Evolutionary conservation across 37 sponge, comb jelly and placozoan genomes (phyloP).

Genomic region (Chondrilla cf. caribensis): DNA sequence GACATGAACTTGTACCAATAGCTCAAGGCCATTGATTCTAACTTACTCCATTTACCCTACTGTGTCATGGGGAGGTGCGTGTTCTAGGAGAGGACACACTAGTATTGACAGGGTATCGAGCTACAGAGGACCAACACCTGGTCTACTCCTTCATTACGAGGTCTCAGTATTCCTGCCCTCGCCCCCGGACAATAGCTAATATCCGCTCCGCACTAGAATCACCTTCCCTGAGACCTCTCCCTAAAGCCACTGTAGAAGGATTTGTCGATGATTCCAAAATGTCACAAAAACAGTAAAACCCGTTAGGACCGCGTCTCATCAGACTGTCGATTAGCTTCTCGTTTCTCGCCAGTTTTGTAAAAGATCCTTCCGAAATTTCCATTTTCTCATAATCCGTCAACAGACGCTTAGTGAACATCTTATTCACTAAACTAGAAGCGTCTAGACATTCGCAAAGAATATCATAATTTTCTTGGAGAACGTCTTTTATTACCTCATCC

Average conservation of each 20-base stretch:
- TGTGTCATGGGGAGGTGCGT: no score
- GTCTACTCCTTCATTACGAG: no score
- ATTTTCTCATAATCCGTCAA: not conserved
- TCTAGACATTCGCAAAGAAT: not conserved
- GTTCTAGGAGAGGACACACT: no score
- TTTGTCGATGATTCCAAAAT: not conserved
- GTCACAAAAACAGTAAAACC: not conserved
- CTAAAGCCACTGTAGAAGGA: not conserved
- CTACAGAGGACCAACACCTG: no score
- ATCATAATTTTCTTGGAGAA: slow-evolving; percentile 10
- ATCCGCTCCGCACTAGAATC: not conserved
- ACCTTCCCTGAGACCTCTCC: not conserved
- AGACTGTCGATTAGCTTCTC: not conserved
- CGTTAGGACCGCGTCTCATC: slow-evolving; percentile 4
- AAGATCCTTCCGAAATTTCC: not conserved
- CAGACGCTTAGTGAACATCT: not conserved
- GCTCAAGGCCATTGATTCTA: no score
- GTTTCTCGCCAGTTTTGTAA: not conserved
- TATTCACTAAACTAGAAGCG: not conserved
- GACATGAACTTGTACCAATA: no score
- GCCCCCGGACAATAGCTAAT: no score
- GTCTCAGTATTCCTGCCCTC: no score
- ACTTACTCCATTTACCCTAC: no score
- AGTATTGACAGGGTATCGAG: no score
- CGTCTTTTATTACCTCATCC: not conserved